A percentile compares a stretch with the other conserved stretches of the same genome.
These are phyloP conservation scores for Rhabditophanes sp. DNA, from an alignment of 2,888 invertebrate species.

Conservation along the genomic window DNA sequence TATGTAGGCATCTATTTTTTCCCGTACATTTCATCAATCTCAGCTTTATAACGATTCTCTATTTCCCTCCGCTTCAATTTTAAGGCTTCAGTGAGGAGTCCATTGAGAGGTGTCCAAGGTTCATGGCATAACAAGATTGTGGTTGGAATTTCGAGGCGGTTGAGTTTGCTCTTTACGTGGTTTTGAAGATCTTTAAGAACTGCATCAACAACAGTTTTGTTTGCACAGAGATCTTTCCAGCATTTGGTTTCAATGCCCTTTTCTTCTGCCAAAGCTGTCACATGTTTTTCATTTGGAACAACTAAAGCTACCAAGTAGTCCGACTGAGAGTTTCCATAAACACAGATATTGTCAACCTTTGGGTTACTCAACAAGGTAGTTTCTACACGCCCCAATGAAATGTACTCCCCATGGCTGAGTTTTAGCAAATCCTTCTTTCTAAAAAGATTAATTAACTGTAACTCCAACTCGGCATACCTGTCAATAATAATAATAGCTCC, in stretches of 20 bases:
- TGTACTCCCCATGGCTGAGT: constrained; percentile 90
- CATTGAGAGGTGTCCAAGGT: constrained; percentile 92
- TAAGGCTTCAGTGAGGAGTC: constrained; percentile 89
- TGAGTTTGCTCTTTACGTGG: constrained; percentile 59
- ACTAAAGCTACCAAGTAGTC: constrained; percentile 73
- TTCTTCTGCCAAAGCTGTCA: constrained; percentile 59
- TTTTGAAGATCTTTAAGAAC: constrained; percentile 60
- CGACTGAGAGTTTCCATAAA: constrained; percentile 76
- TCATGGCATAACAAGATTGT: constrained; percentile 73
- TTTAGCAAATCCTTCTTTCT: constrained; percentile 98
- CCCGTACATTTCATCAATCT: no score
- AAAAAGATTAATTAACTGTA: constrained; percentile 6
- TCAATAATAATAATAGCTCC: constrained; percentile 91
- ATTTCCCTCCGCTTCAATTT: constrained; percentile 92
- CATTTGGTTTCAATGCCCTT: no score
- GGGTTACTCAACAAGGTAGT: constrained; percentile 82
- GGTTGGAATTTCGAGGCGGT: constrained; percentile 77
- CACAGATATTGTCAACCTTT: constrained; percentile 86
- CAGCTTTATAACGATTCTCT: no score
- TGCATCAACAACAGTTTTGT: constrained; percentile 59
- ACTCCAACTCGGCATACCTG: constrained; percentile 50
- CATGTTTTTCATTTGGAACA: constrained; percentile 56
- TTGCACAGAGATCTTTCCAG: constrained; percentile 62
- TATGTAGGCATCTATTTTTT: no score
- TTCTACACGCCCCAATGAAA: constrained; percentile 65